Percentiles rank a stretch among this genome's conserved stretches.
These are phyloP conservation scores for Fragum sueziense DNA, from an alignment of 2,888 invertebrate species.

Conservation along the genomic window DNA sequence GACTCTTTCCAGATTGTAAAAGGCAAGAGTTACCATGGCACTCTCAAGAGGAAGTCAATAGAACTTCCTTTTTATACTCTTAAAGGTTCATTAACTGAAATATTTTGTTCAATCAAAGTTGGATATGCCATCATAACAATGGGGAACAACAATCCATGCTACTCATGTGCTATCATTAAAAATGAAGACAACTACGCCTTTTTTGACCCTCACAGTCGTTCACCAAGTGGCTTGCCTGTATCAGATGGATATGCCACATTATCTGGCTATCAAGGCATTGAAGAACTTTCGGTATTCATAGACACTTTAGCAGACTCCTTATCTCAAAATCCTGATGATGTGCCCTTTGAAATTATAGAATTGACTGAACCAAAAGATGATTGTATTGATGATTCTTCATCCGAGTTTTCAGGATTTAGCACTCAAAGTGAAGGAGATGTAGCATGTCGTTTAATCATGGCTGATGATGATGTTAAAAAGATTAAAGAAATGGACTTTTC, in stretches of 20 bases:
- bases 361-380: neutral
- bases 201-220: conserved; percentile 26
- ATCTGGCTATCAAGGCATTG: neutral
- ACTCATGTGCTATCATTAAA: conserved; percentile 23
- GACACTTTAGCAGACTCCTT: neutral
- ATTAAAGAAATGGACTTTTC: conserved; percentile 7
- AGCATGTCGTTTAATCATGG: conserved; percentile 23
- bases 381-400: neutral
- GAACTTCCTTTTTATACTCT: conserved; percentile 4
- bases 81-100: neutral
- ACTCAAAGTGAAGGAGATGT: conserved; percentile 18
- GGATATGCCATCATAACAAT: conserved; percentile 5
- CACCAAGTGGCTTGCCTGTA: conserved; percentile 2
- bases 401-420: conserved; percentile 30
- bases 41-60: neutral
- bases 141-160: conserved; percentile 2
- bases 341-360: neutral
- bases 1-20: neutral
- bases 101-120: neutral
- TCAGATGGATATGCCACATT: conserved; percentile 13
- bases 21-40: neutral
- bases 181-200: neutral
- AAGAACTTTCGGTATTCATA: neutral
- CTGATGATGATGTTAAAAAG: neutral
- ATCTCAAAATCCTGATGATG: neutral